phyloP scores from a whole-genome alignment of 2,797 vertebrate genomes.

The Vultur gryphus region DNA sequence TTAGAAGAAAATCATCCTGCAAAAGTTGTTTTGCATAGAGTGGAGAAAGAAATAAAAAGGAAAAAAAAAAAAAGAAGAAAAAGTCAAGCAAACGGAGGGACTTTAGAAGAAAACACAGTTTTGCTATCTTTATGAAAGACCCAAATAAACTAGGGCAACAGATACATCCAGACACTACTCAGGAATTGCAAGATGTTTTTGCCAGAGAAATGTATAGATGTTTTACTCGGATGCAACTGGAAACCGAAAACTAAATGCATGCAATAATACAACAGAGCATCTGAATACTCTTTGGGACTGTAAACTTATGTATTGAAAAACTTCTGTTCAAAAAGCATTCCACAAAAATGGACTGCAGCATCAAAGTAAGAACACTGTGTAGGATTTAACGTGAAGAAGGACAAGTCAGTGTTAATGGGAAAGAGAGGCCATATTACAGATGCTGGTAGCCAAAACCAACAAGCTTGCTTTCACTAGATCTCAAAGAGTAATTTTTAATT shows the following conservation, averaged over 20 bases:
- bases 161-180: background rate
- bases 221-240: background rate
- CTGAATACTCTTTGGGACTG: background rate
- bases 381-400: background rate
- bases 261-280: background rate
- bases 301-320: background rate
- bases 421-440: background rate
- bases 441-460: conserved; percentile 16
- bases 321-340: background rate
- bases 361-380: background rate
- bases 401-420: background rate
- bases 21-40: conserved; percentile 15
- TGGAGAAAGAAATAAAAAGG: background rate
- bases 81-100: background rate
- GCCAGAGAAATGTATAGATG: background rate
- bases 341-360: background rate
- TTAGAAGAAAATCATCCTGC: conserved; percentile 13
- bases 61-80: background rate
- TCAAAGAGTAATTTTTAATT: conserved; percentile 37
- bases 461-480: conserved; percentile 27
- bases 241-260: background rate
- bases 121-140: conserved; percentile 25
- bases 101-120: conserved; percentile 3
- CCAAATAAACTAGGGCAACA: background rate
- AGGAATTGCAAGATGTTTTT: background rate